Conservation (phyloP, 2,113 vertebrate species). For the Sebastes schlegelii region DNA sequence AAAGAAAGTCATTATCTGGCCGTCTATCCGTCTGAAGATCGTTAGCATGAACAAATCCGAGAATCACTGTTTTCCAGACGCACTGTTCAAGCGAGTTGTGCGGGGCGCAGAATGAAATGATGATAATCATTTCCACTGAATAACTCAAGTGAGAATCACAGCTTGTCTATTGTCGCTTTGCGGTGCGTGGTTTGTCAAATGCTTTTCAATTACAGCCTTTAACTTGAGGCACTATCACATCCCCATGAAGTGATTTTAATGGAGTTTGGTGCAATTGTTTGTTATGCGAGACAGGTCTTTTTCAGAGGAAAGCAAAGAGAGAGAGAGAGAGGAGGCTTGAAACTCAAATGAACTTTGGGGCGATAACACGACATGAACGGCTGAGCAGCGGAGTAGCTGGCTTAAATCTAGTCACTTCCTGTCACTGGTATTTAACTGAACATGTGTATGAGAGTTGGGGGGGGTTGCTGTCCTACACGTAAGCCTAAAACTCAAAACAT, state of each 20-base stretch:
- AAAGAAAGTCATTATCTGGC: slow-evolving; percentile 53
- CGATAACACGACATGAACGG: slow-evolving; percentile 56
- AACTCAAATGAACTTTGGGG: slow-evolving; percentile 68
- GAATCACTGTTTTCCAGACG: slow-evolving; percentile 62
- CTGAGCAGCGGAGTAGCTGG: slow-evolving; percentile 56
- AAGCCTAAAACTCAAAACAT: slow-evolving; percentile 43
- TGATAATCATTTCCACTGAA: slow-evolving; percentile 76
- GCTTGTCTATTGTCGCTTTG: slow-evolving; percentile 78
- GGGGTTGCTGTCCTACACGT: slow-evolving; percentile 17
- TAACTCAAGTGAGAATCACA: slow-evolving; percentile 74
- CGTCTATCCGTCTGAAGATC: slow-evolving; percentile 65
- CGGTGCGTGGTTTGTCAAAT: slow-evolving; percentile 78
- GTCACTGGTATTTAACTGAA: slow-evolving; percentile 63
- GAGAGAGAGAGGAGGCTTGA: slow-evolving; percentile 1
- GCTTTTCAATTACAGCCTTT: slow-evolving; percentile 81
- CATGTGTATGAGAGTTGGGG: slow-evolving; percentile 30
- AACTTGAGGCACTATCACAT: slow-evolving; percentile 78
- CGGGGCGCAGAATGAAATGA: slow-evolving; percentile 63
- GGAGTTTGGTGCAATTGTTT: slow-evolving; percentile 80
- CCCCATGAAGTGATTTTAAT: slow-evolving; percentile 81
- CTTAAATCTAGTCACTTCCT: slow-evolving; percentile 51
- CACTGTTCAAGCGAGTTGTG: slow-evolving; percentile 54
- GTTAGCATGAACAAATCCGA: slow-evolving; percentile 63
- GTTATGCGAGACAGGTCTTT: slow-evolving; percentile 76
- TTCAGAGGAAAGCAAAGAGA: slow-evolving; percentile 43